phyloP scores from a whole-genome alignment of 2,888 invertebrate species.

The Lamproptera curius region DNA sequence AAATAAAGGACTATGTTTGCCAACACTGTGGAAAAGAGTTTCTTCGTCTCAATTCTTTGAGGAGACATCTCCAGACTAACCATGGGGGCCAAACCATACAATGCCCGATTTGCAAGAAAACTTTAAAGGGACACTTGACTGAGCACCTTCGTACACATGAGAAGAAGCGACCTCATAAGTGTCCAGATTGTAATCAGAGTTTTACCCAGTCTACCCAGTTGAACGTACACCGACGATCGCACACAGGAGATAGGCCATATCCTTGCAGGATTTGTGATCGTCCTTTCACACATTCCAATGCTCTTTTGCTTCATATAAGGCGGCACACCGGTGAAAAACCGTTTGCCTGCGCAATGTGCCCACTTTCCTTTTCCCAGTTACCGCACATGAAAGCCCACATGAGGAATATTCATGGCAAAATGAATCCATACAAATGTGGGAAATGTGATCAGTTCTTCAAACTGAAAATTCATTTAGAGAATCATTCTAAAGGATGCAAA shows the following conservation, averaged over 20 bases:
- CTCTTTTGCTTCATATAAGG: conserved; percentile 88
- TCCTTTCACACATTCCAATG: conserved; percentile 90
- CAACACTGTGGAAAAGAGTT: conserved; percentile 89
- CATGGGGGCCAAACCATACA: conserved; percentile 87
- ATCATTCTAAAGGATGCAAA: conserved; percentile 77
- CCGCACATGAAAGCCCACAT: conserved; percentile 94
- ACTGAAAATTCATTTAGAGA: conserved; percentile 84
- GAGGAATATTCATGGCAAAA: conserved; percentile 89
- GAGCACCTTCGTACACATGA: conserved; percentile 91
- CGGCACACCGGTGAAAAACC: conserved; percentile 93
- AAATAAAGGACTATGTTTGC: conserved; percentile 87
- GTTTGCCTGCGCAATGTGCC: conserved; percentile 84
- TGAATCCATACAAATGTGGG: conserved; percentile 86
- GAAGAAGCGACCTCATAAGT: conserved; percentile 86
- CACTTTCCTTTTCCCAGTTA: conserved; percentile 86
- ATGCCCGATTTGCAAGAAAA: conserved; percentile 89
- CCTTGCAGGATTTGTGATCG: conserved; percentile 88
- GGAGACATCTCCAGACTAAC: conserved; percentile 86
- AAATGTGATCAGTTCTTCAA: conserved; percentile 86
- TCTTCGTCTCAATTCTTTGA: conserved; percentile 84
- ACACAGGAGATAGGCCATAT: conserved; percentile 90
- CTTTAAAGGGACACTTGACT: conserved; percentile 87
- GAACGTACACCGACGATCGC: conserved; percentile 90
- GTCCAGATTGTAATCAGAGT: conserved; percentile 86
- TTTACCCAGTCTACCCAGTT: conserved; percentile 92